Evolutionary conservation across 1,140 invertebrate genomes (phyloP).

Genomic region (Drosophila fuyamai): DNA sequence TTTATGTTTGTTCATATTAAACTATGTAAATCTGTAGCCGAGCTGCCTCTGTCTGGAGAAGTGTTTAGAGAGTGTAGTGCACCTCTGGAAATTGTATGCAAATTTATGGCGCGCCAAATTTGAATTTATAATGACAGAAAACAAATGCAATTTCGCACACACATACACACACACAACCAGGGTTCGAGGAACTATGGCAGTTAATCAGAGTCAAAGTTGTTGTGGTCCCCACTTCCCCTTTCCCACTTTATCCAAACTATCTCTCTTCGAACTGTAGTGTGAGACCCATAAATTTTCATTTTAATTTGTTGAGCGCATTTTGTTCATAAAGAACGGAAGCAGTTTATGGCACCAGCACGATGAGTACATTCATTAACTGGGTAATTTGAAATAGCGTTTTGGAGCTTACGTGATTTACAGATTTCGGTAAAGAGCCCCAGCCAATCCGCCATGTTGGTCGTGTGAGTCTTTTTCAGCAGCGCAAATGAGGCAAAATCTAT

Average conservation of each 20-base stretch:
- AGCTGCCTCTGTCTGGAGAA: constrained; percentile 24
- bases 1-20: constrained; percentile 70
- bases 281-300: constrained; percentile 71
- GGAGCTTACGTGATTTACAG: constrained; percentile 40
- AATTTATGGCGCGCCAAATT: constrained; percentile 77
- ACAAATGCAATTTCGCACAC: constrained; percentile 71
- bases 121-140: constrained; percentile 80
- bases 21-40: constrained; percentile 55
- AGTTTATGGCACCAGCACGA: constrained; percentile 45
- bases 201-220: constrained; percentile 75
- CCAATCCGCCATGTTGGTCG: constrained; percentile 35
- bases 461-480: constrained; percentile 36
- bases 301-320: constrained; percentile 76
- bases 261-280: constrained; percentile 47
- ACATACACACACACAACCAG: constrained; percentile 11
- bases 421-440: constrained; percentile 4
- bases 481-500: constrained; percentile 22
- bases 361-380: constrained; percentile 61
- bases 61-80: constrained; percentile 35
- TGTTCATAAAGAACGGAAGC: constrained; percentile 65
- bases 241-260: constrained; percentile 21
- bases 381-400: constrained; percentile 43
- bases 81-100: constrained; percentile 58
- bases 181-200: constrained; percentile 57
- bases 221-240: constrained; percentile 19